Conservation (phyloP, 2,888 invertebrate genomes). For the Tachina fera region DNA sequence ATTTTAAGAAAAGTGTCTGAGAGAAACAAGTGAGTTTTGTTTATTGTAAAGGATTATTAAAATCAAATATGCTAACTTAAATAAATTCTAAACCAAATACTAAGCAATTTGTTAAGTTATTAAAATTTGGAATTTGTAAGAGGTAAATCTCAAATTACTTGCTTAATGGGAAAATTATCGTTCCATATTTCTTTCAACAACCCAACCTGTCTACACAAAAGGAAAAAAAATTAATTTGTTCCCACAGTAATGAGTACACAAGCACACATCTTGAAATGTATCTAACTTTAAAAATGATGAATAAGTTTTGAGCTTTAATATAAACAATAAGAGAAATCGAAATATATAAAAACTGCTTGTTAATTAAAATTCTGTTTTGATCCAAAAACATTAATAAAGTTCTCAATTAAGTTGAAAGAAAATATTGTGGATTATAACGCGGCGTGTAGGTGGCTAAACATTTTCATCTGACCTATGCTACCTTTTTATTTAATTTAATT, state of each 20-base stretch:
- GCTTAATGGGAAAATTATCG: not conserved
- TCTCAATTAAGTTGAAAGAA: not conserved
- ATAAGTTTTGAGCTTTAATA: slow-evolving; percentile 24
- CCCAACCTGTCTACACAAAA: slow-evolving; percentile 2
- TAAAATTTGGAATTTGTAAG: not conserved
- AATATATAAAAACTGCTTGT: slow-evolving; percentile 26
- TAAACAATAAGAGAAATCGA: slow-evolving; percentile 64
- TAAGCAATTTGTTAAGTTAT: not conserved
- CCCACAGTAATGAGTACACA: slow-evolving; percentile 54
- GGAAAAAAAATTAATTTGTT: slow-evolving; percentile 18
- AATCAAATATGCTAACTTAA: not conserved
- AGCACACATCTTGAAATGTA: slow-evolving; percentile 20
- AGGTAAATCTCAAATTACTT: not conserved
- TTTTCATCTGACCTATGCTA: slow-evolving; percentile 62
- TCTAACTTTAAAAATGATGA: not conserved
- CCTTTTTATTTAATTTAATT: slow-evolving; percentile 63
- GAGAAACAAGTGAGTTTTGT: slow-evolving; percentile 41
- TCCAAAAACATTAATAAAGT: not conserved
- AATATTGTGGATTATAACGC: not conserved
- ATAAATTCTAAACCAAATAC: not conserved
- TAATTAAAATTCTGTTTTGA: not conserved
- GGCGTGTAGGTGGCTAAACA: slow-evolving; percentile 8
- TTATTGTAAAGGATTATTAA: slow-evolving; percentile 39
- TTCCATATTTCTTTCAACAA: slow-evolving; percentile 23
- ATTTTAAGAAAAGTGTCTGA: not conserved